Percentiles rank a stretch among this genome's conserved stretches.
Evolutionary conservation across 1,140 invertebrate genomes (phyloP).

Genomic region (Anadara kagoshimensis): DNA sequence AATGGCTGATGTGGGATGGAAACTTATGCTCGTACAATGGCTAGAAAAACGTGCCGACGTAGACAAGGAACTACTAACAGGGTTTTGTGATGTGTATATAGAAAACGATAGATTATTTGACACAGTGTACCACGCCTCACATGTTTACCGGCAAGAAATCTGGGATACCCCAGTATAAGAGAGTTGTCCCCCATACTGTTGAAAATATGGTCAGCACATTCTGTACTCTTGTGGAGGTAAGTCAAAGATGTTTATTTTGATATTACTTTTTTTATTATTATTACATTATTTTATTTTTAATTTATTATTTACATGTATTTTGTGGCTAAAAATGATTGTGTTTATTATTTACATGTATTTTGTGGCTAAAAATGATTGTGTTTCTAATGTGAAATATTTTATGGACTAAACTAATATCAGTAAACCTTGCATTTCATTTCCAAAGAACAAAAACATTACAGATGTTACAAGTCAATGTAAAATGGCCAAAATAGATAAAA

Average conservation of each 20-base stretch:
- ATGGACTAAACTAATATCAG: too few relatives aligned
- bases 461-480: too few relatives aligned
- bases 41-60: constrained; percentile 63
- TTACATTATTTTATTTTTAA: too few relatives aligned
- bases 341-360: too few relatives aligned
- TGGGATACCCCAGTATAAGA: constrained; percentile 48
- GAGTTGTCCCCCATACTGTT: constrained; percentile 61
- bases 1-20: constrained; percentile 68
- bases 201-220: constrained; percentile 71
- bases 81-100: constrained; percentile 68
- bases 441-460: too few relatives aligned
- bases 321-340: too few relatives aligned
- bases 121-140: constrained; percentile 60
- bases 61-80: constrained; percentile 57
- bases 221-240: constrained; percentile 65
- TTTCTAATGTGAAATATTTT: too few relatives aligned
- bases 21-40: constrained; percentile 70
- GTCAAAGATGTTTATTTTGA: constrained; percentile 20
- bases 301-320: too few relatives aligned
- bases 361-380: too few relatives aligned
- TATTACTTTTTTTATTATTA: too few relatives aligned
- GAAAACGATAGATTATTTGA: constrained; percentile 65
- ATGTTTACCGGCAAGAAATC: constrained; percentile 52
- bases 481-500: too few relatives aligned
- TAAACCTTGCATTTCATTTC: too few relatives aligned